Conservation (phyloP, 2,797 vertebrate genomes). For the Enteromius afrohamiltoni region DNA sequence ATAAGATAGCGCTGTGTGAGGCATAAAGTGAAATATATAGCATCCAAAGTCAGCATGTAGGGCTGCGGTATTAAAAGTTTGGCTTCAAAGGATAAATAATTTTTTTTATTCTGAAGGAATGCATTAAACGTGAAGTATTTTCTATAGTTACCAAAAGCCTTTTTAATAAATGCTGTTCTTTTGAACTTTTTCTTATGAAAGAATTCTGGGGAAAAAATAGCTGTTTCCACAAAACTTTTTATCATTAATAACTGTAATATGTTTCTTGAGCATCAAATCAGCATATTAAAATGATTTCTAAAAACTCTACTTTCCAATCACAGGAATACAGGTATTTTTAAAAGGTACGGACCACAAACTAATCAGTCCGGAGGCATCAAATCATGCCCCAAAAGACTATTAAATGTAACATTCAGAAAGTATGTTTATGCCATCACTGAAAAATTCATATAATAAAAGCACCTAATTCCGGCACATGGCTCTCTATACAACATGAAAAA, state of each 20-base stretch:
- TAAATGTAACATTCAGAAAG: constrained; percentile 76
- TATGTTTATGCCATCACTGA: constrained; percentile 76
- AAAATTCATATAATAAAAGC: constrained; percentile 76
- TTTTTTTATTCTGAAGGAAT: background rate
- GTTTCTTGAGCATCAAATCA: background rate
- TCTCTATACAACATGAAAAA: constrained; percentile 68
- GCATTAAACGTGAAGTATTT: background rate
- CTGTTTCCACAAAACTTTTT: background rate
- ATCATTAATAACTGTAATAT: background rate
- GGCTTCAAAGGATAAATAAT: too few species aligned
- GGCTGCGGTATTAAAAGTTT: background rate
- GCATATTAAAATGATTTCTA: background rate
- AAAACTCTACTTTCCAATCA: background rate
- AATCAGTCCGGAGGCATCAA: background rate
- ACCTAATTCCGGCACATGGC: constrained; percentile 66
- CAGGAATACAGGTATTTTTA: background rate
- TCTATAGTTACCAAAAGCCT: background rate
- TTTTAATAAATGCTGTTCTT: background rate
- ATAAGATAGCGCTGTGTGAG: background rate
- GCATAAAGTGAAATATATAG: background rate
- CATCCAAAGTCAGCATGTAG: background rate
- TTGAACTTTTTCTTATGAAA: background rate
- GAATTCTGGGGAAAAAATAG: background rate
- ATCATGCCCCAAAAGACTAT: constrained; percentile 63
- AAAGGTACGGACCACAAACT: background rate